Conservation (phyloP, 2,113 vertebrate genomes). For the Centropristis striata region DNA sequence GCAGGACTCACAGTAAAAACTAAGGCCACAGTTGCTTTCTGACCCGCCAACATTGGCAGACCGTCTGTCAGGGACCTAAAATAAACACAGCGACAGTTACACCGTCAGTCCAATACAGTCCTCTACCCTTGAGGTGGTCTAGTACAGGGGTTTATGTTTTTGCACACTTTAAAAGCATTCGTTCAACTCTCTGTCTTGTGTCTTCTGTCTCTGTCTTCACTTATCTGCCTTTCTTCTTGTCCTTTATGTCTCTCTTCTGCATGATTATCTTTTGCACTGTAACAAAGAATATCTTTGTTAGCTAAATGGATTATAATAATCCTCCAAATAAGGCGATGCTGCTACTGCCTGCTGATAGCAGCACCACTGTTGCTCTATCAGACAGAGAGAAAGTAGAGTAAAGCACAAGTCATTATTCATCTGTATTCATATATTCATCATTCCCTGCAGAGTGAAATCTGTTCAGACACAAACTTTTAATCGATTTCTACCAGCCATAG, state of each 20-base stretch:
- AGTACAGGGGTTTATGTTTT: no score
- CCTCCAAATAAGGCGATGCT: conserved; percentile 38
- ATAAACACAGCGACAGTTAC: no score
- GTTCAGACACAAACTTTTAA: conserved; percentile 52
- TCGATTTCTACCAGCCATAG: conserved; percentile 28
- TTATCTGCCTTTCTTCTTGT: background rate
- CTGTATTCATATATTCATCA: conserved; percentile 34
- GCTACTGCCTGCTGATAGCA: conserved; percentile 25
- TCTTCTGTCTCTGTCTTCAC: background rate
- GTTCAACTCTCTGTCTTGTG: no score
- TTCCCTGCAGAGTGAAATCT: conserved; percentile 16
- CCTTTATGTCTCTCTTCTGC: conserved; percentile 5
- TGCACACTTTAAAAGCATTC: no score
- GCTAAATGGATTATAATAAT: conserved; percentile 58
- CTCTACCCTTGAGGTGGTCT: no score
- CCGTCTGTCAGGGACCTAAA: no score
- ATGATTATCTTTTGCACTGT: conserved; percentile 10
- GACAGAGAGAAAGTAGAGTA: conserved; percentile 9
- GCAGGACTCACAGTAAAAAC: no score
- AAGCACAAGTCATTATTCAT: conserved; percentile 24
- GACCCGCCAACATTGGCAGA: no score
- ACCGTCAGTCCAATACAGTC: no score
- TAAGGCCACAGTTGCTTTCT: no score
- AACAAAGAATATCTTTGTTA: conserved; percentile 46
- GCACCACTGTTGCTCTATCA: conserved; percentile 28